phyloP scores from a whole-genome alignment of 2,797 vertebrate genomes.

The Sebastes oblongus region DNA sequence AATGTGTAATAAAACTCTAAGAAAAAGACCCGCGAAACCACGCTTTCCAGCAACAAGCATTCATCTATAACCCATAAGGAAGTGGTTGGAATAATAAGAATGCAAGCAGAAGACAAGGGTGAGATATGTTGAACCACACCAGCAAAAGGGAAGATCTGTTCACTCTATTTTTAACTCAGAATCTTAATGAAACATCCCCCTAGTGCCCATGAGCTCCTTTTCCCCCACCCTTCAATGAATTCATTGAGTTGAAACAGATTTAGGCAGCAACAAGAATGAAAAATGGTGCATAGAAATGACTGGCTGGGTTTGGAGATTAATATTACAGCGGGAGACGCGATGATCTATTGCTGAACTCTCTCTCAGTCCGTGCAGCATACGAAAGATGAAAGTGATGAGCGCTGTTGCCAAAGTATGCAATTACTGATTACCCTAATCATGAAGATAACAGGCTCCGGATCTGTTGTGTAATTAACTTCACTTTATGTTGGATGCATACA shows the following conservation, averaged over 20 bases:
- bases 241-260: constrained; percentile 66
- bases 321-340: constrained; percentile 18
- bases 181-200: constrained; percentile 75
- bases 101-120: constrained; percentile 38
- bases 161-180: constrained; percentile 75
- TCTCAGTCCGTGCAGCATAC: neutral
- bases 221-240: constrained; percentile 51
- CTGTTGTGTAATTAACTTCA: constrained; percentile 27
- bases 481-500: neutral
- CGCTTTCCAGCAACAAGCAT: constrained; percentile 14
- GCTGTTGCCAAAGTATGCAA: constrained; percentile 21
- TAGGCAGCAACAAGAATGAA: constrained; percentile 48
- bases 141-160: constrained; percentile 59
- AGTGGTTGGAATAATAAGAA: constrained; percentile 35
- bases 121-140: constrained; percentile 52
- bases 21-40: constrained; percentile 12
- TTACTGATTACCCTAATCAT: constrained; percentile 46
- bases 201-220: constrained; percentile 40
- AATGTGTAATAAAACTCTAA: constrained; percentile 4
- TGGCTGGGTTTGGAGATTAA: constrained; percentile 55
- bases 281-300: constrained; percentile 55
- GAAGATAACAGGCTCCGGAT: constrained; percentile 4
- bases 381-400: constrained; percentile 33
- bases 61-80: constrained; percentile 2
- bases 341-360: constrained; percentile 33